These are phyloP conservation scores for Aphidius ervi DNA, from an alignment of 1,140 invertebrate species.

Conservation along the genomic window DNA sequence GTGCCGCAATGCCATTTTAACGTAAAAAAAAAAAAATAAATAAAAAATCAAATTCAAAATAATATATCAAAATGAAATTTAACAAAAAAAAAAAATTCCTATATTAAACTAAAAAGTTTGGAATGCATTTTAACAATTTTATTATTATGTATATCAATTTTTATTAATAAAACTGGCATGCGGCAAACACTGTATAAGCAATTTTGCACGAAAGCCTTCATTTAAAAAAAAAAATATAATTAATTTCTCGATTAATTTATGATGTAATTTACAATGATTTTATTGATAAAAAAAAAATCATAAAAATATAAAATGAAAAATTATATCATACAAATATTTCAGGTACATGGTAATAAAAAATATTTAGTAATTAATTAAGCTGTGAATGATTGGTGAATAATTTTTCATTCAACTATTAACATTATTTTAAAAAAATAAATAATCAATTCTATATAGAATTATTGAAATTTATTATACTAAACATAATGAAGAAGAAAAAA, in stretches of 20 bases:
- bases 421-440: conserved; percentile 13
- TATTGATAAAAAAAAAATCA: conserved; percentile 9
- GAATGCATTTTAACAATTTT: background rate
- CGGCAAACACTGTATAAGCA: conserved; percentile 23
- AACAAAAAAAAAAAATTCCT: conserved; percentile 16
- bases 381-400: conserved; percentile 14
- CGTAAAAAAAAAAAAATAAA: conserved; percentile 1
- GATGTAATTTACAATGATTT: background rate
- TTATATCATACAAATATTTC: conserved; percentile 25
- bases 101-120: background rate
- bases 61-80: conserved; percentile 8
- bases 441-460: conserved; percentile 18
- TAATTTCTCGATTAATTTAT: conserved; percentile 23
- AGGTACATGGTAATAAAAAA: conserved; percentile 23
- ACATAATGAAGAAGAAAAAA: conserved; percentile 5
- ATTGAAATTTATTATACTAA: conserved; percentile 21
- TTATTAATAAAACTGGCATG: background rate
- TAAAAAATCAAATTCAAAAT: background rate
- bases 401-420: conserved; percentile 19
- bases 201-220: conserved; percentile 32
- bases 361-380: conserved; percentile 20
- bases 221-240: conserved; percentile 5
- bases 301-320: background rate
- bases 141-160: too few species aligned
- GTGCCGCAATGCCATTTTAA: conserved; percentile 5